A percentile compares a stretch with the other conserved stretches of the same genome.
Conservation (phyloP, 1,140 invertebrate species). For the Pararge aegeria region DNA sequence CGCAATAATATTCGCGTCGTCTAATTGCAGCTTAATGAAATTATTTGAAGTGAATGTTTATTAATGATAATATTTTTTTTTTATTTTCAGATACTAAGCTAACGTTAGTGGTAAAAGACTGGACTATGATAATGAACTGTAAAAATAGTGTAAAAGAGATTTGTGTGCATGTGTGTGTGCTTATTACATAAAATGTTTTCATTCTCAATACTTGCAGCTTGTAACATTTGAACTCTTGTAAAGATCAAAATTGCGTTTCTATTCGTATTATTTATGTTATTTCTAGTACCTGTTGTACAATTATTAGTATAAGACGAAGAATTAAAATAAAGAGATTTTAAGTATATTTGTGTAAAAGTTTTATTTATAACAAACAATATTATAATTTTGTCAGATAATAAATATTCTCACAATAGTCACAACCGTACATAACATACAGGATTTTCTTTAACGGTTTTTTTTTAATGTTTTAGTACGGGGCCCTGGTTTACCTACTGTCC, state of each 20-base stretch:
- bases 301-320: not conserved
- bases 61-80: conserved; percentile 4
- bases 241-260: not conserved
- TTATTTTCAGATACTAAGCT: conserved; percentile 25
- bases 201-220: not conserved
- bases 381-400: not conserved
- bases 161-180: conserved; percentile 1
- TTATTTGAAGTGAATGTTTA: not conserved
- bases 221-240: not conserved
- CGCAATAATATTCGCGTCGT: no score
- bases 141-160: conserved; percentile 7
- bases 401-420: not conserved
- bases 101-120: conserved; percentile 6
- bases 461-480: no score
- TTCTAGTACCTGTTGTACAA: conserved; percentile 6
- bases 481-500: no score
- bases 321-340: conserved; percentile 6
- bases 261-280: not conserved
- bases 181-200: not conserved
- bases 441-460: no score
- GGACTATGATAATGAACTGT: not conserved
- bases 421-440: not conserved
- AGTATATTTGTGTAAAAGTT: conserved; percentile 2
- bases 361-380: conserved; percentile 2
- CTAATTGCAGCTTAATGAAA: no score